A percentile compares a stretch with the other conserved stretches of the same genome.
Conservation (phyloP, 2,888 invertebrate genomes). For the Eupithecia subumbrata region DNA sequence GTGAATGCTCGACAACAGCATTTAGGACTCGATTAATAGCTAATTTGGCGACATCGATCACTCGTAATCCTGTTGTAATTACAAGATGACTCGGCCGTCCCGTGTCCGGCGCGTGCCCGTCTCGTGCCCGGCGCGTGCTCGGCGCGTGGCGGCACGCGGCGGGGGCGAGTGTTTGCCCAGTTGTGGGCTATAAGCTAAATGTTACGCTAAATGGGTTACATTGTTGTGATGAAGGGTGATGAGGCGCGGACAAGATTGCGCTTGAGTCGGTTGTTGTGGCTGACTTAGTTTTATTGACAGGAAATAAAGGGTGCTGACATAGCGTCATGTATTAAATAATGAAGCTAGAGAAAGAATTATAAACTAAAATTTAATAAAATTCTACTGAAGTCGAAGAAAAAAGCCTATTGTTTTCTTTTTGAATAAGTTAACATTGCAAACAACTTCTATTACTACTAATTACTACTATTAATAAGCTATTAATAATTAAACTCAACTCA, state of each 20-base stretch:
- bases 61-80: conserved; percentile 33
- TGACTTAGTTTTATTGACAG: not conserved
- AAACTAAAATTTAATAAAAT: not conserved
- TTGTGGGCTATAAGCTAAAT: conserved; percentile 30
- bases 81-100: conserved; percentile 26
- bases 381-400: no score
- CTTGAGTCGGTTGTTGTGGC: not conserved
- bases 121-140: conserved; percentile 28
- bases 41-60: conserved; percentile 39
- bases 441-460: no score
- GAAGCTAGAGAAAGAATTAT: not conserved
- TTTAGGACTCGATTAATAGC: conserved; percentile 16
- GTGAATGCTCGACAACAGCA: conserved; percentile 14
- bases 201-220: conserved; percentile 19
- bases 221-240: conserved; percentile 19
- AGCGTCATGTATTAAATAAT: not conserved
- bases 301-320: not conserved
- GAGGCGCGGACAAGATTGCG: conserved; percentile 11
- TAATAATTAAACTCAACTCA: no score
- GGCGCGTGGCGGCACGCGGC: conserved; percentile 17
- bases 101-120: conserved; percentile 26
- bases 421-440: no score
- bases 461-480: no score
- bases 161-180: conserved; percentile 33
- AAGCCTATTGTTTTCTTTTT: no score